A percentile compares a stretch with the other conserved stretches of the same genome.
These are phyloP conservation scores for Smittia sp. DNA, from an alignment of 2,888 invertebrate species.

Conservation along the genomic window DNA sequence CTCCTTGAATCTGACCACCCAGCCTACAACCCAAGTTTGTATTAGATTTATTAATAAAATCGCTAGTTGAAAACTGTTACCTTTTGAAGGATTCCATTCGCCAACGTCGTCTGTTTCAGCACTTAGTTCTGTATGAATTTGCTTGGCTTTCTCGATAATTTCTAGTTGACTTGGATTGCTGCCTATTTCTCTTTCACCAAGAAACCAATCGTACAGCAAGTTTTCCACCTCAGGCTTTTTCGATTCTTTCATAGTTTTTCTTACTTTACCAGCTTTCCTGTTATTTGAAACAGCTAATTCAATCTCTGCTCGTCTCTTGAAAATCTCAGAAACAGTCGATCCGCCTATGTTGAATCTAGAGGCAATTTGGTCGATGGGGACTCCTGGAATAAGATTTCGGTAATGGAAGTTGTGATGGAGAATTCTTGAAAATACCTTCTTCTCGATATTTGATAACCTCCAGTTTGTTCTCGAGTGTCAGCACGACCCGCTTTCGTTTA, in stretches of 20 bases:
- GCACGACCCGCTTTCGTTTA: slow-evolving; percentile 14
- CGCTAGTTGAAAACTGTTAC: no score
- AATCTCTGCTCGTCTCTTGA: background rate
- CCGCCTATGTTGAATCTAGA: background rate
- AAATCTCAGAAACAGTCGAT: background rate
- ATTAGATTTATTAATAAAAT: no score
- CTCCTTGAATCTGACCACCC: slow-evolving; percentile 3
- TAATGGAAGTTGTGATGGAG: no score
- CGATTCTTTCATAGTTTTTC: background rate
- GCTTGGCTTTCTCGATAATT: background rate
- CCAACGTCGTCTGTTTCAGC: background rate
- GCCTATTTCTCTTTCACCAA: background rate
- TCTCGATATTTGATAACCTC: slow-evolving; percentile 9
- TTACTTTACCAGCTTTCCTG: background rate
- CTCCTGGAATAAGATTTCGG: slow-evolving; percentile 7
- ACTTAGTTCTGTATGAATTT: background rate
- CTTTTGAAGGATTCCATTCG: slow-evolving; percentile 13
- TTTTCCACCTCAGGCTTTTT: background rate
- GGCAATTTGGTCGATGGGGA: background rate
- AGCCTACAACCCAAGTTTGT: no score
- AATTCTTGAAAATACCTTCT: slow-evolving; percentile 8
- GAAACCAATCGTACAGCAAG: background rate
- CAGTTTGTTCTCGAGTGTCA: slow-evolving; percentile 16
- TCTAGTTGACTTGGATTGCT: background rate
- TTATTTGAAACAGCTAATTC: background rate